Evolutionary conservation across 1,140 invertebrate genomes (phyloP), one percentile per base, ranked within the genome.

Genomic region (Microplitis mediator): DNA sequence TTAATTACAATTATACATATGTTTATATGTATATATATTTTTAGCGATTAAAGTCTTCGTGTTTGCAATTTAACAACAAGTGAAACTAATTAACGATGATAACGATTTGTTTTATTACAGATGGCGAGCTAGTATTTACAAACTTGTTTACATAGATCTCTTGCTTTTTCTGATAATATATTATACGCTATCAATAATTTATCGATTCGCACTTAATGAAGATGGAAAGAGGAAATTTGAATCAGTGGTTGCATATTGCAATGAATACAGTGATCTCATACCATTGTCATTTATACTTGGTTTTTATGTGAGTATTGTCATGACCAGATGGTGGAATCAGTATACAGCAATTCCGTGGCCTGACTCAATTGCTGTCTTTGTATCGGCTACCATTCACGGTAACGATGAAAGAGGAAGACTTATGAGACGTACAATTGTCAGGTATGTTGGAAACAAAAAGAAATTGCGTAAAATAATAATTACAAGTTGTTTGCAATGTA

Each of bases 271-370:
- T 69, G 91, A 92, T 76, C 89, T 95, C 35, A 96, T 96, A 79
- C 94, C 94, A 23, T 82, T 96, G 60, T 94, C 94, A 13, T 95
- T 96, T 83, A 94, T 97, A 14, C 88, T 97, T 58, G 95, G 95
- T 62, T 98, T 96, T 85, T 98, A 97, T 85, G 96, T 98, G 11
- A 93, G 93, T 11, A 92, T 97, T 61, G 95, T 98, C 14, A 95
- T 97, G 88, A 93, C 91, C 6, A 90, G 97, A 81, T 98, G 96
- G 96, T 97, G 96, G 96, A 92, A 90, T 84, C 96, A 97, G 83
- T 97, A 95, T 78, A 91, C 90, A 80, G 84, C 82, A 73, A 93
- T 93, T 78, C 93, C 93, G 16, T 95, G 93, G 92, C 94, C 93
- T 0, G 93, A 95, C 85, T 91, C 93, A 4, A 90, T 95, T 73